Conservation (phyloP, 1,140 invertebrate species). For the Drosophila mojavensis region DNA sequence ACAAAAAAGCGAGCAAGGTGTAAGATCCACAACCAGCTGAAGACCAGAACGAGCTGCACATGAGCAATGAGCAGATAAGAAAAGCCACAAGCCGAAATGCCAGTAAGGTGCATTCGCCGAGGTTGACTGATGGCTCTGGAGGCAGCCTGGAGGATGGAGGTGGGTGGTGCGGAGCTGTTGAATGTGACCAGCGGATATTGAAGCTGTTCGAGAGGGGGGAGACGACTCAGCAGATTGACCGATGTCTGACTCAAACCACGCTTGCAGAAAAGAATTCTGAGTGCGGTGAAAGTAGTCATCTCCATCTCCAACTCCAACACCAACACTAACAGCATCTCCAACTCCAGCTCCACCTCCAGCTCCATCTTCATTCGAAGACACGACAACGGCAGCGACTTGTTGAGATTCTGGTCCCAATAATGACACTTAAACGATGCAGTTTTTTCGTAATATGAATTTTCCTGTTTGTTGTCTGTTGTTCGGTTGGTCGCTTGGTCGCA, state of each 20-base stretch:
- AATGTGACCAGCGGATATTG: slow-evolving; percentile 70
- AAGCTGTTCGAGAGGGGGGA: slow-evolving; percentile 24
- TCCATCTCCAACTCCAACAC: slow-evolving; percentile 37
- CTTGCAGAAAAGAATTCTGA: slow-evolving; percentile 66
- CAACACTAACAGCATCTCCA: too few species aligned
- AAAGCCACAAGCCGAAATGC: slow-evolving; percentile 48
- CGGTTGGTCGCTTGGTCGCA: too few species aligned
- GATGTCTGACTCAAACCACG: slow-evolving; percentile 59
- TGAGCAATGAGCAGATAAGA: slow-evolving; percentile 44
- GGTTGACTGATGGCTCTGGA: slow-evolving; percentile 62
- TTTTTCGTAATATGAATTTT: slow-evolving; percentile 82
- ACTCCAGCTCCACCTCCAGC: slow-evolving; percentile 27
- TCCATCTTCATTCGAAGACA: slow-evolving; percentile 43
- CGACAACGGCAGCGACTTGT: slow-evolving; percentile 65
- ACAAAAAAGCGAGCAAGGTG: slow-evolving; percentile 61
- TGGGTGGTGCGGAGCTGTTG: slow-evolving; percentile 69
- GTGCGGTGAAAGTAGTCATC: slow-evolving; percentile 72
- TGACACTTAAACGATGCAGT: slow-evolving; percentile 80
- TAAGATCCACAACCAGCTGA: slow-evolving; percentile 61
- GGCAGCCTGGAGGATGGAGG: slow-evolving; percentile 41
- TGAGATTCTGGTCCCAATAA: slow-evolving; percentile 79
- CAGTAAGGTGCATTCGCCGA: slow-evolving; percentile 44
- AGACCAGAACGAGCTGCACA: slow-evolving; percentile 25
- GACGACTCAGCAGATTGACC: slow-evolving; percentile 56
- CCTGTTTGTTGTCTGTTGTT: slow-evolving; percentile 60